These are phyloP conservation scores for Emydoidea blandingii DNA, from an alignment of 2,797 vertebrate species.

Conservation along the genomic window DNA sequence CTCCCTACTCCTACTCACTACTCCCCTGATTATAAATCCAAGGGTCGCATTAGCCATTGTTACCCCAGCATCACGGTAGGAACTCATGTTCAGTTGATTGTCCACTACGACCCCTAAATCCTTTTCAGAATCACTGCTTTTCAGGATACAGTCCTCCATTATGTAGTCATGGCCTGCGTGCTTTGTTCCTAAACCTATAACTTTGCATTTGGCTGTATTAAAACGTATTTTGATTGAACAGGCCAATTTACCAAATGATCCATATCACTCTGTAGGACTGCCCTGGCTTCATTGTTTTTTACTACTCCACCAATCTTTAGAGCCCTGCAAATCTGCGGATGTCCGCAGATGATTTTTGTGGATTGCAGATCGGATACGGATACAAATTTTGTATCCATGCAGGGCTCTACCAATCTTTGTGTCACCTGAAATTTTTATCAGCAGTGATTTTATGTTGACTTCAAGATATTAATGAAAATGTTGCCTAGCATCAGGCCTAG, in stretches of 20 bases:
- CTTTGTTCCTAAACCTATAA: background rate
- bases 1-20: background rate
- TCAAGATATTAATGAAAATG: background rate
- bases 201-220: background rate
- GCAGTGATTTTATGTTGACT: background rate
- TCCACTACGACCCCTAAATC: background rate
- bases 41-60: constrained; percentile 6
- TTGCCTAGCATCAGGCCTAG: background rate
- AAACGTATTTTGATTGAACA: background rate
- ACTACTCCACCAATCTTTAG: background rate
- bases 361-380: too few relatives aligned
- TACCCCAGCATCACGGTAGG: background rate
- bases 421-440: background rate
- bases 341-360: too few relatives aligned
- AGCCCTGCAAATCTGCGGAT: too few relatives aligned
- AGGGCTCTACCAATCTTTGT: too few relatives aligned
- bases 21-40: background rate
- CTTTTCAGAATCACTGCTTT: background rate
- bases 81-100: background rate
- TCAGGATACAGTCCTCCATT: background rate
- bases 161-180: background rate
- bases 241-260: background rate
- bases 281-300: background rate
- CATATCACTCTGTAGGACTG: background rate
- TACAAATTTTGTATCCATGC: too few relatives aligned